A percentile compares a stretch with the other conserved stretches of the same genome.
These are phyloP conservation scores for Sciaenops ocellatus DNA, from an alignment of 2,797 vertebrate genomes.

Conservation along the genomic window DNA sequence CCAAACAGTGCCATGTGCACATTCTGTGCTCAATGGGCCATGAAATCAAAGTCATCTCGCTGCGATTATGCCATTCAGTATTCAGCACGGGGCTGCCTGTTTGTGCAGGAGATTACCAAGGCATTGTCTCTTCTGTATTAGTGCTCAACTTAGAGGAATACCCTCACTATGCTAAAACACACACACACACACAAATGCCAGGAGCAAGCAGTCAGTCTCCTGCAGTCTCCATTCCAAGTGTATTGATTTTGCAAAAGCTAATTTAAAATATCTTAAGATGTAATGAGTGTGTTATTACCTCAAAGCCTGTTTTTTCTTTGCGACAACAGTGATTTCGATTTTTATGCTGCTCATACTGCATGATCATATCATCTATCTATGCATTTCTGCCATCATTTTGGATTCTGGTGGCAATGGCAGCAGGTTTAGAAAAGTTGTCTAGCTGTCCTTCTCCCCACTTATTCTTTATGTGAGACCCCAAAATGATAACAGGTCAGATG, in stretches of 20 bases:
- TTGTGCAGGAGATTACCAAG: slow-evolving; percentile 10
- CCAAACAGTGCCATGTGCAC: slow-evolving; percentile 48
- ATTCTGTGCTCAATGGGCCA: slow-evolving; percentile 39
- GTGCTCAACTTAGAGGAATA: slow-evolving; percentile 3
- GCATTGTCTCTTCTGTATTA: slow-evolving; percentile 18
- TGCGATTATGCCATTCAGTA: slow-evolving; percentile 47
- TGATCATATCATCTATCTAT: neutral
- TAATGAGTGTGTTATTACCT: slow-evolving; percentile 6
- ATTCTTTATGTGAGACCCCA: too few relatives aligned
- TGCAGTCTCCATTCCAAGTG: neutral
- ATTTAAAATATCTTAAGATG: neutral
- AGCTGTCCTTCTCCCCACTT: neutral
- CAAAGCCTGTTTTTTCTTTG: neutral
- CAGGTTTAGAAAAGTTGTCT: neutral
- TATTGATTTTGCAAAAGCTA: slow-evolving; percentile 4
- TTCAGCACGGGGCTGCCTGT: neutral
- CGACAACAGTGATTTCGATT: neutral
- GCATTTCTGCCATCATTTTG: neutral
- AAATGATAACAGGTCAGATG: neutral
- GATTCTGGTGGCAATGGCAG: neutral
- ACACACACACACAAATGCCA: neutral
- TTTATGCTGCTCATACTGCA: neutral
- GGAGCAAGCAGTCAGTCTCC: neutral
- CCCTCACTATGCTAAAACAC: neutral
- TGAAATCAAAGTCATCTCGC: slow-evolving; percentile 58